Percentiles rank a stretch among this genome's conserved stretches.
phyloP scores from a whole-genome alignment of 1,140 invertebrate species.

The Linepithema humile region DNA sequence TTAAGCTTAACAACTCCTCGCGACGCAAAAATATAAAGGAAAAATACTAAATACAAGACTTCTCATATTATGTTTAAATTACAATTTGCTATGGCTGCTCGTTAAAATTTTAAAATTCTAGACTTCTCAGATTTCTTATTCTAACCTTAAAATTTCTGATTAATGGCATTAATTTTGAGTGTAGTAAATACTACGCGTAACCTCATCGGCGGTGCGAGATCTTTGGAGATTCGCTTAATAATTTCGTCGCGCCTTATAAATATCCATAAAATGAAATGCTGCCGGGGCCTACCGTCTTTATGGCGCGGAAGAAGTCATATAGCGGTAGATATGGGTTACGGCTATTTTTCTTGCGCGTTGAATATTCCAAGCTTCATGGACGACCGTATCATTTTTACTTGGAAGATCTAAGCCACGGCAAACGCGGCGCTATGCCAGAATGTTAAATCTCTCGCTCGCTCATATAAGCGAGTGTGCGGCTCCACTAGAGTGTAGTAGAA shows the following conservation, averaged over 20 bases:
- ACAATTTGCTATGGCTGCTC: background rate
- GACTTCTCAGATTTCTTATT: background rate
- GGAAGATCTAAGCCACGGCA: conserved; percentile 38
- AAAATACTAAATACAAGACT: background rate
- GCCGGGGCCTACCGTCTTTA: conserved; percentile 39
- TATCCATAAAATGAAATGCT: conserved; percentile 44
- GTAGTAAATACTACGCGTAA: too few relatives aligned
- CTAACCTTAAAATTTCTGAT: background rate
- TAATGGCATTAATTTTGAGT: too few relatives aligned
- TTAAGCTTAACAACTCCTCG: background rate
- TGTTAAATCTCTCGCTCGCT: conserved; percentile 34
- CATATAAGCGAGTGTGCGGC: background rate
- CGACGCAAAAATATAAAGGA: background rate
- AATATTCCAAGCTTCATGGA: conserved; percentile 21
- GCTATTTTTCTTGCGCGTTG: conserved; percentile 1
- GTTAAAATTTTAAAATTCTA: background rate
- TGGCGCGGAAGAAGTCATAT: conserved; percentile 5
- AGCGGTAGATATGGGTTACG: conserved; percentile 24
- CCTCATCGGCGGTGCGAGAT: background rate
- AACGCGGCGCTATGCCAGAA: conserved; percentile 15
- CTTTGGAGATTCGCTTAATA: background rate
- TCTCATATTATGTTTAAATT: background rate
- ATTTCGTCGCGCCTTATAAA: conserved; percentile 41
- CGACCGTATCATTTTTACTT: conserved; percentile 48
- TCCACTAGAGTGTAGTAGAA: background rate